A percentile compares a stretch with the other conserved stretches of the same genome.
These are phyloP conservation scores for Anguilla marmorata DNA, from an alignment of 2,797 vertebrate genomes.

Conservation along the genomic window DNA sequence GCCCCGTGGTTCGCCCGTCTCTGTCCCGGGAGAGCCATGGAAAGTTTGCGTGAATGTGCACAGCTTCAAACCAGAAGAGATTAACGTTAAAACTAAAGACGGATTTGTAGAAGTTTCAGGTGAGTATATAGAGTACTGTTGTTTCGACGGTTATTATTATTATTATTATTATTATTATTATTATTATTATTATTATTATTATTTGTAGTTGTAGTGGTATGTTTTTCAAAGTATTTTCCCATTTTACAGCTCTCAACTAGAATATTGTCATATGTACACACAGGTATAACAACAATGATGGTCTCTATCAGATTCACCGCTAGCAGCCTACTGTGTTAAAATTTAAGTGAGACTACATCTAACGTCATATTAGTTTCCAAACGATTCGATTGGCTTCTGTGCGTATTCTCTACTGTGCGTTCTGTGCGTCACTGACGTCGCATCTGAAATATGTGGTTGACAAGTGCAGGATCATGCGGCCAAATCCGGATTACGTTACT, in stretches of 20 bases:
- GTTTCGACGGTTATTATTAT: background rate
- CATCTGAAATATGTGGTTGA: background rate
- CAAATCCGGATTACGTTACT: background rate
- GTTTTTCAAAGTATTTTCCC: background rate
- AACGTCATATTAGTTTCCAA: background rate
- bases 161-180: background rate
- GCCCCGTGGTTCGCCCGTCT: constrained; percentile 71
- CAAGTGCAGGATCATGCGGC: background rate
- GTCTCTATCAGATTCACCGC: background rate
- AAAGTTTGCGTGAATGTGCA: constrained; percentile 98
- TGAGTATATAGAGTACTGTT: constrained; percentile 63
- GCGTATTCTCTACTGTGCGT: no score
- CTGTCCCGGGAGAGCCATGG: constrained; percentile 87
- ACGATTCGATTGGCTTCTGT: background rate
- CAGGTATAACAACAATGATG: background rate
- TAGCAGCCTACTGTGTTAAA: background rate
- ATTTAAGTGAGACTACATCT: background rate
- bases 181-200: no score
- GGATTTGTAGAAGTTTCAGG: constrained; percentile 97
- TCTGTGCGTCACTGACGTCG: background rate
- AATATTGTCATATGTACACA: background rate
- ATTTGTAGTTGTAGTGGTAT: no score
- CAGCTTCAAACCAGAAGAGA: constrained; percentile 92
- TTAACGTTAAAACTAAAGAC: constrained; percentile 91
- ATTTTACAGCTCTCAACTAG: background rate